These are phyloP conservation scores for Cepaea hortensis DNA, from an alignment of 2,888 invertebrate species.

Conservation along the genomic window DNA sequence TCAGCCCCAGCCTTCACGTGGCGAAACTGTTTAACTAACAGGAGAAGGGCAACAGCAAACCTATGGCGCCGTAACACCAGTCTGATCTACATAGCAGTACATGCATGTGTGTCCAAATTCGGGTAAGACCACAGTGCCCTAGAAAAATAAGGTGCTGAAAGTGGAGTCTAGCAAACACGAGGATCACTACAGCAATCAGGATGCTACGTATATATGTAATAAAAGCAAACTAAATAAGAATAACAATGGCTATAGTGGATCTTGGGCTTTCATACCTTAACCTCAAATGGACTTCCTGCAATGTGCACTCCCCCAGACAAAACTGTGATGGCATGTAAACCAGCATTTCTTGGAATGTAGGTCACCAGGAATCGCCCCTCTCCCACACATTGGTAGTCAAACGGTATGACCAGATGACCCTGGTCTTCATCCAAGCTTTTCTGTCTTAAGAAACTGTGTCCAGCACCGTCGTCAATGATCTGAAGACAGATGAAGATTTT, in stretches of 20 bases:
- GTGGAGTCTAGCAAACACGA: too few relatives aligned
- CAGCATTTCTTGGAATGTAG: constrained; percentile 67
- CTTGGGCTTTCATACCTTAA: constrained; percentile 55
- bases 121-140: too few relatives aligned
- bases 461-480: constrained; percentile 62
- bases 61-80: too few relatives aligned
- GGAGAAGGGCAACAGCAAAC: too few relatives aligned
- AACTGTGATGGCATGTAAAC: constrained; percentile 64
- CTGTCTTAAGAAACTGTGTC: constrained; percentile 65
- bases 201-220: too few relatives aligned
- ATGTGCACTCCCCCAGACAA: constrained; percentile 64
- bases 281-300: constrained; percentile 68
- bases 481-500: background rate
- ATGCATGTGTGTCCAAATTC: too few relatives aligned
- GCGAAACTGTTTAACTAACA: too few relatives aligned
- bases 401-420: constrained; percentile 58
- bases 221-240: too few relatives aligned
- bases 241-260: background rate
- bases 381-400: constrained; percentile 66
- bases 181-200: too few relatives aligned
- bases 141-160: too few relatives aligned
- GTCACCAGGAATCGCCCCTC: constrained; percentile 67
- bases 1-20: too few relatives aligned
- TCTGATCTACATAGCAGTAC: too few relatives aligned
- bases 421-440: constrained; percentile 56